Percentiles rank a stretch among this genome's conserved stretches.
These are phyloP conservation scores for Dipodomys spectabilis DNA, from an alignment of 2,113 vertebrate species.

Conservation along the genomic window DNA sequence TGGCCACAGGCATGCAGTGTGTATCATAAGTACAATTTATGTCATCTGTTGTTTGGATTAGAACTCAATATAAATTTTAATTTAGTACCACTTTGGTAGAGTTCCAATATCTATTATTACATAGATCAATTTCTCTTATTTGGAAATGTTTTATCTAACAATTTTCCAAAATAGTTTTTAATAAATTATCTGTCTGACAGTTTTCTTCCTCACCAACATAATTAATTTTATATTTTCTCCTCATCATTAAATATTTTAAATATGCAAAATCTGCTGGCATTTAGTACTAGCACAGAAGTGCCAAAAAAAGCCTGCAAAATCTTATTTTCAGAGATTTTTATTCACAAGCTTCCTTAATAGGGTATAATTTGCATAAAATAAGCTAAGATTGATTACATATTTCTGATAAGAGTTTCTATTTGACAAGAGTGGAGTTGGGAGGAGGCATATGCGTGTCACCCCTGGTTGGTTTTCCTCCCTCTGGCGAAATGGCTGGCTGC, in stretches of 20 bases:
- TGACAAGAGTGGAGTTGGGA: conserved; percentile 50
- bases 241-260: conserved; percentile 84
- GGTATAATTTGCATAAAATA: conserved; percentile 85
- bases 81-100: conserved; percentile 46
- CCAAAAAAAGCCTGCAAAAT: conserved; percentile 81
- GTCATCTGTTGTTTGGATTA: conserved; percentile 63
- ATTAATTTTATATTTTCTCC: conserved; percentile 84
- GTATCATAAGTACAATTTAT: conserved; percentile 41
- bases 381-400: conserved; percentile 86
- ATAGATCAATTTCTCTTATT: conserved; percentile 70
- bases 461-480: conserved; percentile 80
- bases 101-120: conserved; percentile 66
- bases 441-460: conserved; percentile 66
- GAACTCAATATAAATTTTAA: conserved; percentile 49
- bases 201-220: conserved; percentile 80
- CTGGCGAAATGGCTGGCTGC: conserved; percentile 84
- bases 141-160: conserved; percentile 75
- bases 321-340: conserved; percentile 86
- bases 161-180: conserved; percentile 76
- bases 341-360: conserved; percentile 86
- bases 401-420: conserved; percentile 84
- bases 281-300: conserved; percentile 75
- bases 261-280: conserved; percentile 81
- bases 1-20: conserved; percentile 4
- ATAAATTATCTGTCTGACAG: conserved; percentile 72